These are phyloP conservation scores for Heliangelus exortis DNA, from an alignment of 2,797 vertebrate species.

Conservation along the genomic window DNA sequence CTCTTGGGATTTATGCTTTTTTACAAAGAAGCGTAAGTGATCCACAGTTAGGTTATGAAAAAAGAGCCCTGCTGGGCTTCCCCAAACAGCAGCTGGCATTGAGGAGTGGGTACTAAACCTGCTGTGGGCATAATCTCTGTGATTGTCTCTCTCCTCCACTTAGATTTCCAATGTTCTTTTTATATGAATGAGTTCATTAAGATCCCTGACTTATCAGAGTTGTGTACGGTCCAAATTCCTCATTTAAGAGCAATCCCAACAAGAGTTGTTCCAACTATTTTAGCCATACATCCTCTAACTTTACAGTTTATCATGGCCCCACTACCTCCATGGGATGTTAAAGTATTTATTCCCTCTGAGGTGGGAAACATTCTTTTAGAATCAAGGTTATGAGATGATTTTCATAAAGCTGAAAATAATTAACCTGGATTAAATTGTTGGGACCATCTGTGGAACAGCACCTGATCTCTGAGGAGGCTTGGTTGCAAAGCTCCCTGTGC, in stretches of 20 bases:
- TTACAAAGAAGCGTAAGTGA: conserved; percentile 97
- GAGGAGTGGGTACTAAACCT: not conserved
- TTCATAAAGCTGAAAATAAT: not conserved
- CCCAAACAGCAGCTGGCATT: not conserved
- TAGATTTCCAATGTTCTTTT: not conserved
- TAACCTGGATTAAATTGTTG: not conserved
- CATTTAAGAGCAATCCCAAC: not conserved
- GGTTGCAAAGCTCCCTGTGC: not conserved
- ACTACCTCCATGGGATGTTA: not conserved
- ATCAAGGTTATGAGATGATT: not conserved
- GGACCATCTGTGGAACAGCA: not conserved
- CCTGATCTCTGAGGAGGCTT: not conserved
- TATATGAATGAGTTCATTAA: not conserved
- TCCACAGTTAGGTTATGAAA: fast-evolving
- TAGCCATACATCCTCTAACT: fast-evolving
- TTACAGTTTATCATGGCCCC: not conserved
- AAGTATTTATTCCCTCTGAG: not conserved
- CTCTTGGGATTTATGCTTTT: conserved; percentile 97
- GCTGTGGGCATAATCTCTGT: not conserved
- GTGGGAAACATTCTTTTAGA: not conserved
- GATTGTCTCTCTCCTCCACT: not conserved
- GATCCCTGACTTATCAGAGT: not conserved
- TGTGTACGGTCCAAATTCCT: not conserved
- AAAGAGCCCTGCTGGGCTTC: not conserved
- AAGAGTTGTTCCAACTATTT: not conserved